A percentile compares a stretch with the other conserved stretches of the same genome.
phyloP scores from a whole-genome alignment of 2,113 vertebrate genomes.

The Gila orcuttii region DNA sequence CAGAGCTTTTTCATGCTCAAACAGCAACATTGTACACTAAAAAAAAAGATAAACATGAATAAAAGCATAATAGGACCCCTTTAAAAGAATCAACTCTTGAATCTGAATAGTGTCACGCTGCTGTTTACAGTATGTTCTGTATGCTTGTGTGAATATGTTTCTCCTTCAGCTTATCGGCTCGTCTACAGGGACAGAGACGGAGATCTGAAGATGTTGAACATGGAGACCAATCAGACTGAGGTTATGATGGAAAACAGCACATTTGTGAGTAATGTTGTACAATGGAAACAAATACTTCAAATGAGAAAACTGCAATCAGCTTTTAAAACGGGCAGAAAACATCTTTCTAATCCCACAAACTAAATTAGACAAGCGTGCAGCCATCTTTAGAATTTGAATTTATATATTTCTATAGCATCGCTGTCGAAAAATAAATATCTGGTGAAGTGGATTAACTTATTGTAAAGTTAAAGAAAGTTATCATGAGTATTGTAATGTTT shows the following conservation, averaged over 20 bases:
- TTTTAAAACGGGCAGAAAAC: background rate
- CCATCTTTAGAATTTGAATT: too few relatives aligned
- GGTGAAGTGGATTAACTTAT: too few relatives aligned
- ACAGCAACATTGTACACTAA: too few relatives aligned
- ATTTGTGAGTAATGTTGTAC: conserved; percentile 69
- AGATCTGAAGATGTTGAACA: conserved; percentile 66
- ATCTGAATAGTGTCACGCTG: background rate
- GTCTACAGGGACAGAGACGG: conserved; percentile 71
- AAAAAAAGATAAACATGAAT: too few relatives aligned
- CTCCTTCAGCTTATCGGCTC: conserved; percentile 64
- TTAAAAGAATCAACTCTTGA: background rate
- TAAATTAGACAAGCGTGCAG: too few relatives aligned
- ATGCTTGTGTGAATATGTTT: conserved; percentile 25
- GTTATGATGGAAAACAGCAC: conserved; percentile 76
- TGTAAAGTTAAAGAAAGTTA: too few relatives aligned
- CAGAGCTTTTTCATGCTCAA: too few relatives aligned
- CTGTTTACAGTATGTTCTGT: conserved; percentile 9
- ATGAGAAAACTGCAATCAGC: background rate
- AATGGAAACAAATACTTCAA: background rate
- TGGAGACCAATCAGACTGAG: conserved; percentile 64
- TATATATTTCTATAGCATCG: too few relatives aligned
- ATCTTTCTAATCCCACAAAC: background rate
- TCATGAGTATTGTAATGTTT: too few relatives aligned
- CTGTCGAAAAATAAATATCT: too few relatives aligned
- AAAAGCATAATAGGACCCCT: too few relatives aligned